Evolutionary conservation across 2,113 vertebrate species (phyloP).

Genomic region (Ochotona princeps): DNA sequence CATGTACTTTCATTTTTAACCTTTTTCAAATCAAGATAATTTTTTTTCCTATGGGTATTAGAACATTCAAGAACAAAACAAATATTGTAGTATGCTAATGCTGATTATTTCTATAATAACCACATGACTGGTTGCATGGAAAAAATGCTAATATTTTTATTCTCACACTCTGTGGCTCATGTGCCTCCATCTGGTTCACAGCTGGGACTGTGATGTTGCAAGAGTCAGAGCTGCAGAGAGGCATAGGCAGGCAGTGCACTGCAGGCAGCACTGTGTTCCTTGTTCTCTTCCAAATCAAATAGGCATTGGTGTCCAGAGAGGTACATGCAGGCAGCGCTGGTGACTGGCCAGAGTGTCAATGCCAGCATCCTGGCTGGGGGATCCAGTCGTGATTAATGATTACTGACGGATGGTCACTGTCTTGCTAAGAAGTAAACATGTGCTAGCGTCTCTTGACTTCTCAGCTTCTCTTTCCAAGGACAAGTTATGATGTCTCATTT

Average conservation of each 20-base stretch:
- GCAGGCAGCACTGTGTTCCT: conserved; percentile 57
- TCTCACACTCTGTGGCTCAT: conserved; percentile 68
- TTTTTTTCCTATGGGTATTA: conserved; percentile 64
- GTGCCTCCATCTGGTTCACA: conserved; percentile 80
- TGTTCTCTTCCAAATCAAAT: conserved; percentile 76
- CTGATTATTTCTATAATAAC: conserved; percentile 58
- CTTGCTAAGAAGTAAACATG: conserved; percentile 59
- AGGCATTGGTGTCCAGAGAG: conserved; percentile 59
- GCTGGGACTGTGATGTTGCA: conserved; percentile 77
- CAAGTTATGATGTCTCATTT: conserved; percentile 37
- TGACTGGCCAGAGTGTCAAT: not conserved
- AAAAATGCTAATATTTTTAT: conserved; percentile 75
- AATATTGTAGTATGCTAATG: conserved; percentile 58
- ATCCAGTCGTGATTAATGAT: conserved; percentile 54
- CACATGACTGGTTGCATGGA: conserved; percentile 58
- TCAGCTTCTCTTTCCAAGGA: conserved; percentile 62
- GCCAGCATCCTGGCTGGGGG: conserved; percentile 66
- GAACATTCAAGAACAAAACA: conserved; percentile 68
- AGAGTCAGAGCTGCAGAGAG: conserved; percentile 52
- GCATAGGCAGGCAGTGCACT: conserved; percentile 23
- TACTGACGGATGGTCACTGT: conserved; percentile 58
- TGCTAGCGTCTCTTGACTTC: conserved; percentile 15
- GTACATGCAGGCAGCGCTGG: conserved; percentile 62
- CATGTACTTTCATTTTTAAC: conserved; percentile 68
- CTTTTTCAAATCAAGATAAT: conserved; percentile 62